A percentile compares a stretch with the other conserved stretches of the same genome.
These are phyloP conservation scores for Fragum whitleyi DNA, from an alignment of 2,888 invertebrate species.

Conservation along the genomic window DNA sequence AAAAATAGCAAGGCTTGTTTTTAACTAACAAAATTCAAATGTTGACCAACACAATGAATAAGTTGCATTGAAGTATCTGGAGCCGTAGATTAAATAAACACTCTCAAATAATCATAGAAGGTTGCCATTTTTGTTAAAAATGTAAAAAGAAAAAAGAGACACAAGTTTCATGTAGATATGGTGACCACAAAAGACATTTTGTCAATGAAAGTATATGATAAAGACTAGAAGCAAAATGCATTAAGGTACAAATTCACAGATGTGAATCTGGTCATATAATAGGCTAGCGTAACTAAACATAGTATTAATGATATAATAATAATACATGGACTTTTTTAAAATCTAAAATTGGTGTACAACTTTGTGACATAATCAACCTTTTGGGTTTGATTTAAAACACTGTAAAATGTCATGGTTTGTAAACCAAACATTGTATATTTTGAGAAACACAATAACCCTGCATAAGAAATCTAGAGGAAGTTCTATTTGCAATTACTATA, in stretches of 20 bases:
- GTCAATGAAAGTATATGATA: constrained; percentile 29
- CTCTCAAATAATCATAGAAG: background rate
- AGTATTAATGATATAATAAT: background rate
- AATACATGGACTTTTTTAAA: background rate
- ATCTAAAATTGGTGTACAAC: background rate
- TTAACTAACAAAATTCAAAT: too few relatives aligned
- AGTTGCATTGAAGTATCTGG: background rate
- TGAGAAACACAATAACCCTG: too few relatives aligned
- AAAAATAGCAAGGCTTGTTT: too few relatives aligned
- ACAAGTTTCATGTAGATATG: background rate
- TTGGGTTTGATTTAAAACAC: background rate
- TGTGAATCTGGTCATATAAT: background rate
- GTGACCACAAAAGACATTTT: constrained; percentile 31
- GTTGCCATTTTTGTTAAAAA: background rate
- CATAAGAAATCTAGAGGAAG: too few relatives aligned
- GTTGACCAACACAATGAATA: too few relatives aligned
- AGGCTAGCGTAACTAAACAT: constrained; percentile 17
- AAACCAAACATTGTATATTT: too few relatives aligned
- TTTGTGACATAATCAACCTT: background rate
- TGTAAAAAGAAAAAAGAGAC: background rate
- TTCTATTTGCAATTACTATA: too few relatives aligned
- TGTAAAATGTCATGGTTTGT: too few relatives aligned
- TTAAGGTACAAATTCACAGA: background rate
- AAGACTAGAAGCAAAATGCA: constrained; percentile 61
- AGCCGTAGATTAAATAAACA: background rate